These are phyloP conservation scores for Fragum fragum DNA, from an alignment of 2,888 invertebrate genomes.

Conservation along the genomic window DNA sequence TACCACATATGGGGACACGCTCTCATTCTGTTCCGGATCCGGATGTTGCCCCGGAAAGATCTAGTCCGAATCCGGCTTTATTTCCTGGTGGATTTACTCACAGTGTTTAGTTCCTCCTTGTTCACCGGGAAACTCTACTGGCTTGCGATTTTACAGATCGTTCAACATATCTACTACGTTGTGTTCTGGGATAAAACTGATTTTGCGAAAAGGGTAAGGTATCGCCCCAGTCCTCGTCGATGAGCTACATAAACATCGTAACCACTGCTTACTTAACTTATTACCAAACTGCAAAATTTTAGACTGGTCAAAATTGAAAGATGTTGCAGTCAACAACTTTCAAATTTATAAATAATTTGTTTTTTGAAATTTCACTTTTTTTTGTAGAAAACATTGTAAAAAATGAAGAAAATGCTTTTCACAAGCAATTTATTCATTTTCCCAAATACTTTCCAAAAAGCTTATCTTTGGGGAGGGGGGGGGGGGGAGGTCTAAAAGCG, in stretches of 20 bases:
- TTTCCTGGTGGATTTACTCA: conserved; percentile 79
- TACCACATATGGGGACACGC: conserved; percentile 80
- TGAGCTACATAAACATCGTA: no score
- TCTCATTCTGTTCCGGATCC: conserved; percentile 77
- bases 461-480: no score
- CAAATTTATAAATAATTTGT: no score
- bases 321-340: background rate
- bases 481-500: no score
- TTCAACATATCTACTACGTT: conserved; percentile 81
- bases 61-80: conserved; percentile 79
- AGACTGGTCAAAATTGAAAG: background rate
- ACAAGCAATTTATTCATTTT: no score
- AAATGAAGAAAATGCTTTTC: no score
- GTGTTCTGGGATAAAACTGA: conserved; percentile 80
- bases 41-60: conserved; percentile 81
- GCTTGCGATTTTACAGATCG: conserved; percentile 77
- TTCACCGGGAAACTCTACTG: conserved; percentile 77
- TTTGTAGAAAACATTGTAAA: no score
- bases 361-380: no score
- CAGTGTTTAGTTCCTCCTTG: conserved; percentile 77
- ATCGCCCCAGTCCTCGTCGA: no score
- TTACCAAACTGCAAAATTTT: no score
- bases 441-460: no score
- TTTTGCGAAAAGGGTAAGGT: conserved; percentile 77
- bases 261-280: no score